These are phyloP conservation scores for Oxyura jamaicensis DNA, from an alignment of 2,113 vertebrate genomes.

Conservation along the genomic window DNA sequence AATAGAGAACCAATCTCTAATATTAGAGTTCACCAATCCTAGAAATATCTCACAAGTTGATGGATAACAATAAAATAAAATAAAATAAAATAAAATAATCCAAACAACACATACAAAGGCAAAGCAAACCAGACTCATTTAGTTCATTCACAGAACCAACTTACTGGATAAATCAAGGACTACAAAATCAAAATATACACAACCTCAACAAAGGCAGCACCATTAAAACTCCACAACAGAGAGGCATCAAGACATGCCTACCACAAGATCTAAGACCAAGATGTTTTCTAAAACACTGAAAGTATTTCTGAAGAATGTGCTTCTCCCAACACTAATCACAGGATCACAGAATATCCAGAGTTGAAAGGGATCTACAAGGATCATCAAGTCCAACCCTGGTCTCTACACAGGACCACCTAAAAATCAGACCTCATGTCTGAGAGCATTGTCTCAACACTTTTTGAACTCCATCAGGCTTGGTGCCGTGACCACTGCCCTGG, in stretches of 20 bases:
- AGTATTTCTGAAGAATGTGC: not conserved
- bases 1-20: not conserved
- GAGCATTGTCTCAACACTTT: no score
- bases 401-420: no score
- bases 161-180: not conserved
- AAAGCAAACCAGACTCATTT: not conserved
- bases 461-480: no score
- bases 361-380: no score
- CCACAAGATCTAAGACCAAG: not conserved
- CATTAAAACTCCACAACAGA: no score
- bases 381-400: no score
- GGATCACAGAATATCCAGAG: no score
- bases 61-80: not conserved
- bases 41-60: not conserved
- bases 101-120: not conserved
- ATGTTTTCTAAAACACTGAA: accelerated
- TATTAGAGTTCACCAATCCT: not conserved
- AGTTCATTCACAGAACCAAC: not conserved
- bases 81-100: not conserved
- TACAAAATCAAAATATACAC: not conserved
- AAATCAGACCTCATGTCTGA: no score
- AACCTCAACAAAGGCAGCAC: not conserved
- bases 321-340: not conserved
- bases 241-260: not conserved
- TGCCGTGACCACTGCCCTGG: no score